Conservation (phyloP, 2,797 vertebrate species). For the Ctenochaetus hawaiiensis region DNA sequence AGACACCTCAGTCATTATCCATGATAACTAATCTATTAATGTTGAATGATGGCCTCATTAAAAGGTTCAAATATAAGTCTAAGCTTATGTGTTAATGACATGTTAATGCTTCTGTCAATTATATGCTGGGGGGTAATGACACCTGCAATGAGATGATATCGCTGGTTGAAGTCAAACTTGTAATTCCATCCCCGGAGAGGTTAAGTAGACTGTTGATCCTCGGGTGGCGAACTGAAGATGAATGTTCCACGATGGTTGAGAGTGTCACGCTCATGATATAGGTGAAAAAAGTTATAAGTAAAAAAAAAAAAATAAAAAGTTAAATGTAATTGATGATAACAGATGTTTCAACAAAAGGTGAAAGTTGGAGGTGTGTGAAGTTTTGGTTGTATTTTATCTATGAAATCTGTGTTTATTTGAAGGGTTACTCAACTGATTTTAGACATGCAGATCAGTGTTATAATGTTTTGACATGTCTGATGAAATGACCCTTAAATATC, state of each 20-base stretch:
- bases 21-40: constrained; percentile 88
- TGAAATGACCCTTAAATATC: not conserved
- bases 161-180: constrained; percentile 82
- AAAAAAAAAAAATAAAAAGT: constrained; percentile 43
- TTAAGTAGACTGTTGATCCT: constrained; percentile 80
- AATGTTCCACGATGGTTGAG: constrained; percentile 55
- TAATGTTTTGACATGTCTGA: not conserved
- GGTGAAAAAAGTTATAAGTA: constrained; percentile 58
- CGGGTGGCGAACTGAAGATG: constrained; percentile 62
- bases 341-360: constrained; percentile 8
- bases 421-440: not conserved
- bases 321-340: not conserved
- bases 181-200: constrained; percentile 77
- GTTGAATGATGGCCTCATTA: constrained; percentile 87
- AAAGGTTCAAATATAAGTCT: constrained; percentile 87
- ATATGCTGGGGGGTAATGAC: constrained; percentile 82
- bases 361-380: not conserved
- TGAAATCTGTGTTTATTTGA: not conserved
- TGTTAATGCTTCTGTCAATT: constrained; percentile 88
- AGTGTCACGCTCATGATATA: constrained; percentile 18
- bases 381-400: not conserved
- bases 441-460: not conserved
- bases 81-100: constrained; percentile 88
- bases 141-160: constrained; percentile 81
- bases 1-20: constrained; percentile 84